A percentile compares a stretch with the other conserved stretches of the same genome.
These are phyloP conservation scores for Peromyscus nudipes DNA, from an alignment of 2,797 vertebrate species.

Conservation along the genomic window DNA sequence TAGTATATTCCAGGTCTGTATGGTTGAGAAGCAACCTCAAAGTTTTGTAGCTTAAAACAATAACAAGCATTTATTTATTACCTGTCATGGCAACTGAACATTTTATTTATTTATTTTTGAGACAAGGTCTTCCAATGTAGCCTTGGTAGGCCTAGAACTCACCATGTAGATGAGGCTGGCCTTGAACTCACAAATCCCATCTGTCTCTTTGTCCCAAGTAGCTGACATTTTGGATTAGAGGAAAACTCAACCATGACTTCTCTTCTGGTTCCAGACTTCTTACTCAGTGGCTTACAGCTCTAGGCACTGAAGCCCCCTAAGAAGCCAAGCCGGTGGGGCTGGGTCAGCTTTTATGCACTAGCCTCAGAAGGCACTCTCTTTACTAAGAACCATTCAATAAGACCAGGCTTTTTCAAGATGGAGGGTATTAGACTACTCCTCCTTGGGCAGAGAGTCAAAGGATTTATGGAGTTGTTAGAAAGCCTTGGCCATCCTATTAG, in stretches of 20 bases:
- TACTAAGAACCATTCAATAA: slow-evolving; percentile 30
- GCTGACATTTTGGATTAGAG: slow-evolving; percentile 48
- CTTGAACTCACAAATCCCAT: background rate
- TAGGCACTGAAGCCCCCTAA: background rate
- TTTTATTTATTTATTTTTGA: background rate
- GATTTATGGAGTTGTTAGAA: slow-evolving; percentile 15
- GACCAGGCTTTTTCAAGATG: background rate
- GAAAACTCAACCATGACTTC: background rate
- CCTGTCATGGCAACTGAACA: background rate
- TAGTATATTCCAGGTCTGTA: background rate
- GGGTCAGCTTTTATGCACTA: background rate
- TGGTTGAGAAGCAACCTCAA: slow-evolving; percentile 44
- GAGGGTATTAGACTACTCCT: background rate
- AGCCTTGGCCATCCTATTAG: background rate
- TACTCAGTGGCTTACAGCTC: background rate
- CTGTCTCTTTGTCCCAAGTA: background rate
- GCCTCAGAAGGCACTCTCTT: background rate
- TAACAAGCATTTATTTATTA: slow-evolving; percentile 36
- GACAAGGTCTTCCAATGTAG: background rate
- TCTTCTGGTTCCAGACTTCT: slow-evolving; percentile 18
- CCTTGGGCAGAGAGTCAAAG: background rate
- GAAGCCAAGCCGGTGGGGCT: background rate
- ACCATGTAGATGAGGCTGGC: background rate
- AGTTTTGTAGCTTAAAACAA: slow-evolving; percentile 49
- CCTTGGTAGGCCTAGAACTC: background rate